Conservation (phyloP, 1,140 invertebrate genomes). For the Conus ventricosus region DNA sequence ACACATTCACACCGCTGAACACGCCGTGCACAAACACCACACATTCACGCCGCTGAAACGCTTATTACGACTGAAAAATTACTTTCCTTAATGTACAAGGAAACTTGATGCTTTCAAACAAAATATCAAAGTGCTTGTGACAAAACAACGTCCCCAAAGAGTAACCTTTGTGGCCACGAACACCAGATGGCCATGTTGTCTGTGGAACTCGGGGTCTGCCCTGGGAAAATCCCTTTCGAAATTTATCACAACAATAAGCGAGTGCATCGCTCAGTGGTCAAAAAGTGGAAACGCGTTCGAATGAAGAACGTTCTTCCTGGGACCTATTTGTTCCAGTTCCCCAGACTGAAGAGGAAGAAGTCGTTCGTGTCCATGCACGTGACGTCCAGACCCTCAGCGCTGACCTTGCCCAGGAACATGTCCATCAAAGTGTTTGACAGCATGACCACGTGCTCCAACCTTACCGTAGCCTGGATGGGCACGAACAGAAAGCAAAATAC, state of each 20-base stretch:
- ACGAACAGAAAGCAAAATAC: constrained; percentile 63
- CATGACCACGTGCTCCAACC: constrained; percentile 60
- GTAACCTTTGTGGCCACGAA: constrained; percentile 39
- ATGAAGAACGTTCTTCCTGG: constrained; percentile 53
- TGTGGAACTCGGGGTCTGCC: constrained; percentile 50
- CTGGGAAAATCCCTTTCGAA: constrained; percentile 42
- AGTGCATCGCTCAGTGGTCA: constrained; percentile 43
- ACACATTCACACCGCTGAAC: too few species aligned
- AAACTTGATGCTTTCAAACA: too few species aligned
- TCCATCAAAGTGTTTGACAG: constrained; percentile 59
- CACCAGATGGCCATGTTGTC: constrained; percentile 26
- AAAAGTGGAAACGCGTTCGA: constrained; percentile 49
- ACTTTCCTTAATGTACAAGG: too few species aligned
- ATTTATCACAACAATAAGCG: constrained; percentile 40
- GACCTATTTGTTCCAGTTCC: constrained; percentile 55
- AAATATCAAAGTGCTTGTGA: too few species aligned
- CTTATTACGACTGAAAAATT: too few species aligned
- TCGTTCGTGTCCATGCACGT: constrained; percentile 49
- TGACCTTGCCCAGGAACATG: constrained; percentile 60
- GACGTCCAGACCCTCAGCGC: constrained; percentile 50
- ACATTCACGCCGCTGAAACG: too few species aligned
- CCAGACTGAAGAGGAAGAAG: constrained; percentile 47
- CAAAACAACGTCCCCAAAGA: too few species aligned
- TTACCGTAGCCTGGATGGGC: constrained; percentile 67
- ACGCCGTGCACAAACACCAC: too few species aligned